Base-by-base conservation (phyloP, 2,888 invertebrate genomes). In the Drosophila mettleri region DNA sequence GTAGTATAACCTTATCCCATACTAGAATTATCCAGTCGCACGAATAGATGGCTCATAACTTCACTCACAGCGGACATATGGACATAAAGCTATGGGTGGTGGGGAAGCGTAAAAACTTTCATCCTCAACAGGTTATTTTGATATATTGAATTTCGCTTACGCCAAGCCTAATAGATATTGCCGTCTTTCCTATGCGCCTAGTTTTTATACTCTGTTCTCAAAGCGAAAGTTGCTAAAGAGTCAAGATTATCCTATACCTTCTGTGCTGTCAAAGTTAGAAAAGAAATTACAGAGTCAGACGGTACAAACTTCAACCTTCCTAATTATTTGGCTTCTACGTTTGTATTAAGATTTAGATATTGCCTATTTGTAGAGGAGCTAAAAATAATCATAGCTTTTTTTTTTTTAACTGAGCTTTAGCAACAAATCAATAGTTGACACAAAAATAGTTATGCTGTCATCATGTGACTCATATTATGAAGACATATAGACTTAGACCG, bases 401-500 rank as follows among this genome's bases (percentile, higher is more conserved):
- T 33, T 8, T 39, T 63, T 12, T 10, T 4, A 14, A 27, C 62
- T 52, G 18, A 12, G 12, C 24, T 36, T 34, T 16, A 31, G 3
- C 6, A 29, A 10, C 16, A 46, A 70, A 84, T 84, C 87, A 69
- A 78, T 76, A 80, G 20, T 34, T 57, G 58, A 72, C 53, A 57
- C 64, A 69, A 61, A 69, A 64, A 65, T 63, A 71, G 55, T 60
- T 71, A 67, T 78, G 74, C 34, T 77, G 81, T 78, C 78, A 71
- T 74, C 69, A 60, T 67, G 49, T 69, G 77, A 73, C 45, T 67
- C 78, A 74, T 48, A 49, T 57, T 33, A 43, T 33, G 22, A 45
- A 34, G 46, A 48, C 27, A 55, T 54, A 31, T 57, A 31, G 67
- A 48, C 64, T 49, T n/a, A n/a, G n/a, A n/a, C 61, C 51, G 65